Evolutionary conservation across 1,140 invertebrate species (phyloP).

Genomic region (Brachionus angularis): DNA sequence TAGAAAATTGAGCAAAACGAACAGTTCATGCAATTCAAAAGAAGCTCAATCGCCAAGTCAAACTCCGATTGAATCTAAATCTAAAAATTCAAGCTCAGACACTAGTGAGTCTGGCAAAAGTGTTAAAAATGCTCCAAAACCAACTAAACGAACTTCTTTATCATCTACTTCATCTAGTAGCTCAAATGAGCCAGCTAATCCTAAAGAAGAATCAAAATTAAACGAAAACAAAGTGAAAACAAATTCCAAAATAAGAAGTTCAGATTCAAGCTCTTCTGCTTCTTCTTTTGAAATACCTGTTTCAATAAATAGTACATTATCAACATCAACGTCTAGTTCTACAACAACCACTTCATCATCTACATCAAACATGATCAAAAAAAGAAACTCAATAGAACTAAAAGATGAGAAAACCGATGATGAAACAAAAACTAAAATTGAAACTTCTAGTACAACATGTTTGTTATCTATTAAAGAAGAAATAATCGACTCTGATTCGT

Average conservation of each 20-base stretch:
- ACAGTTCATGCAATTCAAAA: not conserved
- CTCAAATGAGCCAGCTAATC: too few species aligned
- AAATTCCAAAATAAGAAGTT: not conserved
- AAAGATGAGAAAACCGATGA: not conserved
- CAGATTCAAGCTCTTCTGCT: not conserved
- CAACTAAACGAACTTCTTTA: not conserved
- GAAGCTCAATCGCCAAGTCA: not conserved
- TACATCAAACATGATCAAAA: not conserved
- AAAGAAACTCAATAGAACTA: not conserved
- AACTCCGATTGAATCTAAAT: too few species aligned
- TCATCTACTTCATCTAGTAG: conserved; percentile 5
- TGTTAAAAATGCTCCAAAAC: not conserved
- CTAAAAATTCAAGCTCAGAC: not conserved
- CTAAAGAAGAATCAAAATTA: not conserved
- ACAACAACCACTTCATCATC: not conserved
- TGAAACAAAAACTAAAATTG: too few species aligned
- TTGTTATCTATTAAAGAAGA: conserved; percentile 37
- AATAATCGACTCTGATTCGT: conserved; percentile 14
- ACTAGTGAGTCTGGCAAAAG: too few species aligned
- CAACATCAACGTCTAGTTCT: too few species aligned
- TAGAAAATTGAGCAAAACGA: not conserved
- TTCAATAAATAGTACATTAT: too few species aligned
- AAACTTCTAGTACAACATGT: not conserved
- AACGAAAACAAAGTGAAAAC: not conserved
- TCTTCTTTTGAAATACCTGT: not conserved